Percentiles rank a stretch among this genome's conserved stretches.
Evolutionary conservation across 92 coral and sea anemone genomes (phyloP).

Genomic region (Chrysogorgia sp.): DNA sequence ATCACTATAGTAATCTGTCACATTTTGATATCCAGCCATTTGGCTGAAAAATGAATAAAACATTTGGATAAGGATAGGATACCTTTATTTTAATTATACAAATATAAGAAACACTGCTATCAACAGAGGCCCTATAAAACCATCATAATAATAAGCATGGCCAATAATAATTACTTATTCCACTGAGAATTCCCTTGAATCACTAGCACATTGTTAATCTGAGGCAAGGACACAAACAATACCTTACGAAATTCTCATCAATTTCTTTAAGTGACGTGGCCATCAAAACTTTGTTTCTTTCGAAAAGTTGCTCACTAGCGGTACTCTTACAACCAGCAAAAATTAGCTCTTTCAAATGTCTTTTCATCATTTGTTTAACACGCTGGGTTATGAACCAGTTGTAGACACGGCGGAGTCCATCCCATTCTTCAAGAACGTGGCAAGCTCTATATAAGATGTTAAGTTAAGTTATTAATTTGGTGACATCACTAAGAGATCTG

Average conservation of each 20-base stretch:
- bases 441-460: conserved; percentile 84
- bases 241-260: conserved; percentile 81
- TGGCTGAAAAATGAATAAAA: conserved; percentile 53
- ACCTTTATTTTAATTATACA: too few species aligned
- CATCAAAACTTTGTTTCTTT: conserved; percentile 63
- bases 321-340: conserved; percentile 54
- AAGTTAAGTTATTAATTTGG: too few species aligned
- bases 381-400: conserved; percentile 84
- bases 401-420: conserved; percentile 81
- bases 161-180: too few species aligned
- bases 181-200: too few species aligned
- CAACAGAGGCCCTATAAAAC: too few species aligned
- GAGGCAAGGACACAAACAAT: too few species aligned
- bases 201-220: too few species aligned
- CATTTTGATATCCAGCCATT: conserved; percentile 86
- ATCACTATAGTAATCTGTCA: conserved; percentile 72
- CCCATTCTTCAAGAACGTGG: conserved; percentile 76
- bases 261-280: conserved; percentile 78
- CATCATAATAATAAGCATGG: too few species aligned
- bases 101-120: too few species aligned
- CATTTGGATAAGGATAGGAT: not conserved
- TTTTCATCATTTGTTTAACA: conserved; percentile 73
- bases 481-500: too few species aligned
- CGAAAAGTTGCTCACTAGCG: conserved; percentile 40
- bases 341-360: conserved; percentile 73